Base-by-base conservation (phyloP, 1,140 invertebrate species). In the Mylabris phalerata region DNA sequence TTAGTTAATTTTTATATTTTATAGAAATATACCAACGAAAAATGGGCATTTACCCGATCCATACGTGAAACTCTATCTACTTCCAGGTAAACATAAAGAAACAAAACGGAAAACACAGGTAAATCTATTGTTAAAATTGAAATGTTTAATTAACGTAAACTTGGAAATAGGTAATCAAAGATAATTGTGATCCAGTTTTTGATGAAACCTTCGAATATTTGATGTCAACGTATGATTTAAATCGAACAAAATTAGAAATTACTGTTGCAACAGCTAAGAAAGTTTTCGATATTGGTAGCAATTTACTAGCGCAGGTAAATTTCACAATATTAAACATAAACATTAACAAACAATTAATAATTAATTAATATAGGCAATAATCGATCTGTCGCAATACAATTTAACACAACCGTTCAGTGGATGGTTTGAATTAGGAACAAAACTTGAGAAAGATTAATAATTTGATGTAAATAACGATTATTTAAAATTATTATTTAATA, bases 21-120 rank as follows among this genome's bases (percentile, higher is more conserved):
- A 7, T 32, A 32, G 32, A 5, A 32, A 32, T 32, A 4, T 32
- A 5, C 32, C 32, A 32, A 32, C 4, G 7, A 32, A 32, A 32
- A 4, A 32, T 32, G 32, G 7, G 32, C 4, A 7, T 7, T 1
- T 32, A 5, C 32, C 32, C 4, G 32, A 32, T 32, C 7, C 32
- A 32, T 97, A 96, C 72, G 92, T 97, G 0, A 94, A 95, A 70
- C 73, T 96, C 11, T 95, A 96, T 73, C 79, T 97, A 42, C 76
- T 95, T 46, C 93, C 93, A 0, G 93, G 94, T 60, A 81, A 86
- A 42, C 81, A 86, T 24, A 92, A 90, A 74, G 87, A 92, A 66
- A 85, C 85, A 0, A 97, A 96, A 75, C 82, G 91, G 26, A 97
- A 95, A 77, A 96, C 94, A 5, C 82, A 83, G 65, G 86, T 19